Conservation (phyloP, 1,140 invertebrate species). For the Drosophila equinoxialis region DNA sequence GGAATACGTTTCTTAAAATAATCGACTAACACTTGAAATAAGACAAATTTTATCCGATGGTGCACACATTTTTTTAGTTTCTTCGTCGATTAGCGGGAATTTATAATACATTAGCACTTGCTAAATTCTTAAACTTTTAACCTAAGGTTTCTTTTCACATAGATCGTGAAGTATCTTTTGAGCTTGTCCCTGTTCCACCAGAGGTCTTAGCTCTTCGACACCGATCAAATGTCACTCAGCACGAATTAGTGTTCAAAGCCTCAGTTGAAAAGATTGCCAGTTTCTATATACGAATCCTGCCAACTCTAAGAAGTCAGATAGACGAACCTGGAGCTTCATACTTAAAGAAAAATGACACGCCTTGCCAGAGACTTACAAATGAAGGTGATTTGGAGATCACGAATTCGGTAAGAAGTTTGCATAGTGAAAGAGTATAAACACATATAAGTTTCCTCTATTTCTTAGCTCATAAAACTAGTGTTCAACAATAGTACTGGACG, state of each 20-base stretch:
- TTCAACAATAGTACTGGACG: constrained; percentile 76
- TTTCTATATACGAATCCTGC: constrained; percentile 58
- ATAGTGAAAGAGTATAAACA: background rate
- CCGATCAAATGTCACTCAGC: constrained; percentile 85
- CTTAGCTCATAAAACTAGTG: constrained; percentile 46
- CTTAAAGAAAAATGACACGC: no score
- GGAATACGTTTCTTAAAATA: no score
- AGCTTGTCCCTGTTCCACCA: constrained; percentile 87
- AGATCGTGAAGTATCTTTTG: constrained; percentile 72
- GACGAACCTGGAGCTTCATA: background rate
- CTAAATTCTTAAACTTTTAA: no score
- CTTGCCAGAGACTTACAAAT: no score
- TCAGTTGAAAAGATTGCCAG: constrained; percentile 61
- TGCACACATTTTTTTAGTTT: no score
- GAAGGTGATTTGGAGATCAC: constrained; percentile 37
- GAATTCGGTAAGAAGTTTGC: constrained; percentile 48
- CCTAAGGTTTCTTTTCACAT: no score
- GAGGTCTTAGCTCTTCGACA: constrained; percentile 87
- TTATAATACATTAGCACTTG: no score
- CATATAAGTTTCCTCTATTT: background rate
- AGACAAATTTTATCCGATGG: no score
- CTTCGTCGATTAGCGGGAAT: no score
- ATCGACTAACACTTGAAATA: no score
- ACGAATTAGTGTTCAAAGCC: constrained; percentile 88
- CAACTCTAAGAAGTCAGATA: constrained; percentile 10